These are phyloP conservation scores for Aphidius gifuensis DNA, from an alignment of 1,140 invertebrate genomes.

Conservation along the genomic window DNA sequence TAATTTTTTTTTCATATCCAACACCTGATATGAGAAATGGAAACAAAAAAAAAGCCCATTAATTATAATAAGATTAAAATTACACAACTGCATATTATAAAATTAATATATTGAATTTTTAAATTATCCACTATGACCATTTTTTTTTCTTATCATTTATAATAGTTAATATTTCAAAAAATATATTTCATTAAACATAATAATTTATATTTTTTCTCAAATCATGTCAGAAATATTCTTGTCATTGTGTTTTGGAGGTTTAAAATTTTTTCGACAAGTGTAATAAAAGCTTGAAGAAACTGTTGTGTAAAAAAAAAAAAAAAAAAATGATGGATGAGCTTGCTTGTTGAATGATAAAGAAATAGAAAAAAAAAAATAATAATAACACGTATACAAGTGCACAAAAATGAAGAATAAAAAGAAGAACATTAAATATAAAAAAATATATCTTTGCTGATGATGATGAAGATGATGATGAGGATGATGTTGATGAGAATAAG, in stretches of 20 bases:
- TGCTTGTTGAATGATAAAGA: constrained; percentile 8
- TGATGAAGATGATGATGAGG: not conserved
- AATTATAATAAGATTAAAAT: too few species aligned
- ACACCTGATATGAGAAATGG: too few species aligned
- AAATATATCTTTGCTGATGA: not conserved
- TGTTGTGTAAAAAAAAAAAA: not conserved
- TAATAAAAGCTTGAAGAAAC: not conserved
- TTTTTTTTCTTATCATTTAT: too few species aligned
- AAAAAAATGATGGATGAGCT: constrained; percentile 4
- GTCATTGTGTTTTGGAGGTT: constrained; percentile 3
- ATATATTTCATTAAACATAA: too few species aligned
- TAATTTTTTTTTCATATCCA: too few species aligned
- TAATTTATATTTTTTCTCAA: too few species aligned
- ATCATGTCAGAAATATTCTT: not conserved
- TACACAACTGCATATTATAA: too few species aligned
- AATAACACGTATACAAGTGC: not conserved
- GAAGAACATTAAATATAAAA: too few species aligned
- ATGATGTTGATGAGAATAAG: constrained; percentile 1
- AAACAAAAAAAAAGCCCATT: too few species aligned
- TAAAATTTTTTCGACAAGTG: not conserved
- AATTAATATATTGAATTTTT: too few species aligned
- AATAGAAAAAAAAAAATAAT: not conserved
- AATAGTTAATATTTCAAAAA: too few species aligned
- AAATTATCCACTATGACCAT: too few species aligned
- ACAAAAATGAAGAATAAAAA: not conserved